phyloP scores from a whole-genome alignment of 2,797 vertebrate species.

The Cichlasoma orientale region DNA sequence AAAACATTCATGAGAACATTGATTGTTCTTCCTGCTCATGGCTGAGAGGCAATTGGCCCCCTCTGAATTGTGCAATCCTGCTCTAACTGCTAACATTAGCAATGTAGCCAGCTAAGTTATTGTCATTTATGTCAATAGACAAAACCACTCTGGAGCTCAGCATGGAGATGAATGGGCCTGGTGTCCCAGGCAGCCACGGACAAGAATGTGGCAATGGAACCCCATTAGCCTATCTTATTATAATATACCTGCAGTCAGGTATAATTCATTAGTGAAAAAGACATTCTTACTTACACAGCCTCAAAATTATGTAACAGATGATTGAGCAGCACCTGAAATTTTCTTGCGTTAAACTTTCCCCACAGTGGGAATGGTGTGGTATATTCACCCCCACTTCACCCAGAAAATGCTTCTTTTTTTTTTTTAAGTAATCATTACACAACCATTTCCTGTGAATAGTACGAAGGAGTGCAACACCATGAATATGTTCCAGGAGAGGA shows the following conservation, averaged over 20 bases:
- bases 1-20: neutral
- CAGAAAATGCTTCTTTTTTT: too few species aligned
- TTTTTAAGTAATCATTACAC: too few species aligned
- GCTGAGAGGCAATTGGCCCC: neutral
- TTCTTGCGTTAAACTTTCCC: neutral
- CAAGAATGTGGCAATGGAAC: neutral
- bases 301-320: too few species aligned
- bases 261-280: too few species aligned
- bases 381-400: too few species aligned
- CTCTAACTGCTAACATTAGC: neutral
- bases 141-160: neutral
- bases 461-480: neutral
- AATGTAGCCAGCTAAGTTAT: neutral
- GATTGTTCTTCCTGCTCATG: neutral
- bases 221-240: neutral
- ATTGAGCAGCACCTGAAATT: neutral
- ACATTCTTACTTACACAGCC: too few species aligned
- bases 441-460: too few species aligned
- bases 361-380: neutral
- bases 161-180: neutral
- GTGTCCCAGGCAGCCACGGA: neutral
- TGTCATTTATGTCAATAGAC: conserved; percentile 1
- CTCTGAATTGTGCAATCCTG: neutral
- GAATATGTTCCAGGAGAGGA: neutral
- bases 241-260: neutral